Evolutionary conservation across 2,888 invertebrate species (phyloP).

Genomic region (Escarpia spicata): DNA sequence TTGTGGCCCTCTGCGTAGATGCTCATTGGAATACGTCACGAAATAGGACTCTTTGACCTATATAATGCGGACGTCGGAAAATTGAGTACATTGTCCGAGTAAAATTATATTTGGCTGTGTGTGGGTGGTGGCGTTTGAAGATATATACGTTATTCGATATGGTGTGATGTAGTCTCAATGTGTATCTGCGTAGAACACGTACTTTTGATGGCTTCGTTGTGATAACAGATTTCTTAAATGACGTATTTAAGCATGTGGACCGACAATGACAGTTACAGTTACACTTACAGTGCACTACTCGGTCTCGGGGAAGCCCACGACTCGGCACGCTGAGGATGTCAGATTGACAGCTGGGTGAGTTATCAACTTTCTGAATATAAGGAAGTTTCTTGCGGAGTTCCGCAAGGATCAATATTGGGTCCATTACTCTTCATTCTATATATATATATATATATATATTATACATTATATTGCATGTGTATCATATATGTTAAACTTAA

Average conservation of each 20-base stretch:
- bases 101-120: background rate
- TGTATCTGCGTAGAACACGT: background rate
- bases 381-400: background rate
- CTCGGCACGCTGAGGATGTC: background rate
- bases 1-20: background rate
- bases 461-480: no score
- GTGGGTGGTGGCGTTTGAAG: background rate
- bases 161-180: background rate
- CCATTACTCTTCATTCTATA: no score
- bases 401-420: background rate
- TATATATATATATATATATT: no score
- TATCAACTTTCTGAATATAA: background rate
- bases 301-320: background rate
- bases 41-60: conserved; percentile 5
- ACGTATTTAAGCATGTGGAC: background rate
- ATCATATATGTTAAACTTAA: no score
- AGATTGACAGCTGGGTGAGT: background rate
- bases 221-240: background rate
- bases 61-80: conserved; percentile 2
- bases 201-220: background rate
- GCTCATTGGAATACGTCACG: background rate
- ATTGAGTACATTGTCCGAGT: conserved; percentile 6
- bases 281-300: no score
- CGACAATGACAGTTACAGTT: conserved; percentile 16
- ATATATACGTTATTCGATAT: background rate